Base-by-base conservation (phyloP, 2,888 invertebrate genomes). In the Ophioninae sp. region DNA sequence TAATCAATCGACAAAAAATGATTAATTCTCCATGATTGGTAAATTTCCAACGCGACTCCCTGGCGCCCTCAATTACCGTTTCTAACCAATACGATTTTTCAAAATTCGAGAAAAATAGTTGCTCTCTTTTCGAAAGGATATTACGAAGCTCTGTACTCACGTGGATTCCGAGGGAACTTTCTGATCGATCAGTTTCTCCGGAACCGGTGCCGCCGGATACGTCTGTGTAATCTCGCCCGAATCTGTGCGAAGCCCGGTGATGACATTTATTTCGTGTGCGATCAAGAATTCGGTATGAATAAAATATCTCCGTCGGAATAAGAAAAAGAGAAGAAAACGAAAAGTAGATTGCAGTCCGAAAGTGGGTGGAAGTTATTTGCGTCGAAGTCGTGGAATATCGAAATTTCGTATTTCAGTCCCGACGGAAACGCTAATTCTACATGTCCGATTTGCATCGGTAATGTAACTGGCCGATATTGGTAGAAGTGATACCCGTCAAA, bases 101-200 rank as follows among this genome's bases (percentile, higher is more conserved):
- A 50, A 50, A 50, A 50, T 50, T 17, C 50, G 17, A 13, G 50
- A 50, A 75, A 61, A 76, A 61, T 72, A 41, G 56, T 76, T n/a
- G 30, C 87, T 5, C 87, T 85, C 86, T 89, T 88, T 88, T 88
- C 87, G 87, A 86, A 86, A 86, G 59, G 62, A 59, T 13, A 72
- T 67, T 30, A 44, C 37, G 17, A 72, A 74, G 8, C 41, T 79
- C 8, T 57, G 77, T 88, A 95, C 96, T 96, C 95, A 97, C 97
- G 96, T 96, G 90, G 96, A 96, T 92, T 96, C 96, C 0, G 96
- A 96, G 0, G 96, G 96, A 2, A 96, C 95, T 72, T 95, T 95
- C 21, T 96, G 95, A 85, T 96, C 96, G 65, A 96, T 95, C 20
- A 96, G 94, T 84, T 95, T 94, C 90, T 96, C 96, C 0, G 96